Base-by-base conservation (phyloP, 2,797 vertebrate genomes). In the Coregonus ussuriensis region DNA sequence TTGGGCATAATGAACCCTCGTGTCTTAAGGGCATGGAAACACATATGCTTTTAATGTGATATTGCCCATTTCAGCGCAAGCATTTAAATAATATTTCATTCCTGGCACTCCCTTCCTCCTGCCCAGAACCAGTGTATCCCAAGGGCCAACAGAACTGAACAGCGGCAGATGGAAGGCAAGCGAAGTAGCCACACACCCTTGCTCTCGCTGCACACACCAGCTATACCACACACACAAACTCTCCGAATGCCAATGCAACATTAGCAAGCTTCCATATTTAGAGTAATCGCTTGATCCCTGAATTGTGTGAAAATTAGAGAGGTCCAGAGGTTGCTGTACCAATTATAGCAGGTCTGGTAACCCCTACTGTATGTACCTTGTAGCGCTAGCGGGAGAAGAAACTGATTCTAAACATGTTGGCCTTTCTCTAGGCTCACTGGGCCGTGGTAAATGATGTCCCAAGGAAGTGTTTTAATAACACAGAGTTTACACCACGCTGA, bases 71-170 rank as follows among this genome's bases (percentile, higher is more conserved):
- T 88, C 88, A 66, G 79, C 41, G 14, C 0, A 51, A 82, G 77
- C 82, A 83, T 92, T 92, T 89, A 80, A 88, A 92, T 93, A 89
- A 88, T 92, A 88, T 90, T 90, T 93, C 89, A 91, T 90, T 86
- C 80, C n/a, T 72, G 81, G 86, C 90, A 90, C 82, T 78, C 82
- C 74, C 84, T 56, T 75, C 83, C 78, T 87, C 74, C 80, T 59
- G 80, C 84, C 79, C 1, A 14, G 51, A 77, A 77, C 79, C 74
- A 65, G 77, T 77, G 37, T 5, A 66, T 79, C 90, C 87, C 89
- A 75, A 71, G 84, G 84, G 88, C 62, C 71, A 1, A 5, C 63
- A 82, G 59, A 37, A 85, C 85, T 84, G 68, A 80, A 71, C 82
- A 75, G 82, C 77, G 68, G 83, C 82, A 47, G 78, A 73, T 75